These are phyloP conservation scores for Ispidina picta DNA, from an alignment of 2,797 vertebrate genomes.

Conservation along the genomic window DNA sequence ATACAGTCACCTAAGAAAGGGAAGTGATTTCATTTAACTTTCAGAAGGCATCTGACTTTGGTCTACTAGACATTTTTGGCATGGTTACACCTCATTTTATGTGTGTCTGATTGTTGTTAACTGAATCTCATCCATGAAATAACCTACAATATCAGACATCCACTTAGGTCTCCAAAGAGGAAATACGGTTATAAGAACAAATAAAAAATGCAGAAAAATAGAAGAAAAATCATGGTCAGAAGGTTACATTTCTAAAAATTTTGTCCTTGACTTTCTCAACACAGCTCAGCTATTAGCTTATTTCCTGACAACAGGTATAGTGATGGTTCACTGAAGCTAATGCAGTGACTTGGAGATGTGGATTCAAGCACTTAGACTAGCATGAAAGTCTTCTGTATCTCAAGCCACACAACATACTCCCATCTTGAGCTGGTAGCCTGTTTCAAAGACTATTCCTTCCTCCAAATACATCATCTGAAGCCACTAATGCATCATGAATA, in stretches of 20 bases:
- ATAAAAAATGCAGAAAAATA: background rate
- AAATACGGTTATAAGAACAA: background rate
- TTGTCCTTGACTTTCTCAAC: background rate
- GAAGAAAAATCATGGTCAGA: background rate
- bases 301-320: background rate
- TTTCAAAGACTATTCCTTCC: background rate
- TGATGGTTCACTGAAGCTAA: background rate
- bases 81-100: background rate
- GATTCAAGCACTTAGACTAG: background rate
- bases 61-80: background rate
- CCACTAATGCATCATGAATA: accelerated
- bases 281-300: accelerated
- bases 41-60: background rate
- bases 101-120: background rate
- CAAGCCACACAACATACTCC: background rate
- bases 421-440: background rate
- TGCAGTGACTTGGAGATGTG: background rate
- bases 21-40: background rate
- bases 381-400: background rate
- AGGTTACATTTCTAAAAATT: background rate
- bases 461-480: background rate
- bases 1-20: background rate
- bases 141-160: background rate
- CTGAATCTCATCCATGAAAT: background rate
- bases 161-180: background rate